Evolutionary conservation across 37 sponge, comb jelly and placozoan species (phyloP).

Genomic region (Amphimedon queenslandica): DNA sequence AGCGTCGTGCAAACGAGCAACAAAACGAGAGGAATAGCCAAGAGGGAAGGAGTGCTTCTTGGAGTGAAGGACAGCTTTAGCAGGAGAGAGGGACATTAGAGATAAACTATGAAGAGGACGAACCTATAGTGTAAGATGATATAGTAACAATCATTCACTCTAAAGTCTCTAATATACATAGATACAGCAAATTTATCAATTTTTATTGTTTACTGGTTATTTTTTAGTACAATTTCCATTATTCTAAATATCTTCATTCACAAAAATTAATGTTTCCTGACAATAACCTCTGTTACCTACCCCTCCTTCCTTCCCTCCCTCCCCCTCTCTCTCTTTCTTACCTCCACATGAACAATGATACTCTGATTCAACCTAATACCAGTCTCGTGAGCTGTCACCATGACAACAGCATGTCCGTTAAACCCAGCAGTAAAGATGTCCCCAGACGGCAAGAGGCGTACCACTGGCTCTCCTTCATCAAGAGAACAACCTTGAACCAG

Average conservation of each 20-base stretch:
- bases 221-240: too few relatives aligned
- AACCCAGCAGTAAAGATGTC: slow-evolving; percentile 42
- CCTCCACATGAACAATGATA: slow-evolving; percentile 70
- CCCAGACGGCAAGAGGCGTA: slow-evolving; percentile 27
- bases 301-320: too few relatives aligned
- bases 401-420: slow-evolving; percentile 76
- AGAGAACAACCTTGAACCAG: slow-evolving; percentile 14
- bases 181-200: too few relatives aligned
- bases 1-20: slow-evolving; percentile 61
- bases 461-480: slow-evolving; percentile 1
- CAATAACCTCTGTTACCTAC: not conserved
- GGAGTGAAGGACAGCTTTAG: slow-evolving; percentile 57
- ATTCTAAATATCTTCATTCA: not conserved
- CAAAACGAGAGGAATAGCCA: slow-evolving; percentile 73
- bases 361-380: slow-evolving; percentile 72
- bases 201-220: too few relatives aligned
- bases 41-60: slow-evolving; percentile 79
- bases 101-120: slow-evolving; percentile 52
- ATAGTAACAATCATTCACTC: too few relatives aligned
- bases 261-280: not conserved
- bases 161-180: too few relatives aligned
- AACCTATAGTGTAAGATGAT: too few relatives aligned
- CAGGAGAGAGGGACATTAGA: slow-evolving; percentile 45
- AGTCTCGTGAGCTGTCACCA: slow-evolving; percentile 62
- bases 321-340: slow-evolving; percentile 11